phyloP scores from a whole-genome alignment of 2,113 vertebrate species.

The Rhea pennata region DNA sequence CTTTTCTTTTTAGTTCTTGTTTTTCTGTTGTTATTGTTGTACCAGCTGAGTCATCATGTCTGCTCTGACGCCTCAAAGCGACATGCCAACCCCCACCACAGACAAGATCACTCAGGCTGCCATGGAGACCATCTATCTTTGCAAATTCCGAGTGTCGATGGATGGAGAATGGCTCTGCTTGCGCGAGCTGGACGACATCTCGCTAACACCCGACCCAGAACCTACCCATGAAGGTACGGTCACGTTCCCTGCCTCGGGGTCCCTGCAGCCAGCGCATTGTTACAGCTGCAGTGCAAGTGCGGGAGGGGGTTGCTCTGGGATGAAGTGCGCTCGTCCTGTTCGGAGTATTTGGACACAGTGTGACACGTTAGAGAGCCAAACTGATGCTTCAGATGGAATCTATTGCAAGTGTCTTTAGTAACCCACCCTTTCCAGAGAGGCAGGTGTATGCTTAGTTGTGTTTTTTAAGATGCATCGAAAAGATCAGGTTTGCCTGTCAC shows the following conservation, averaged over 20 bases:
- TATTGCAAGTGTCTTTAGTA: neutral
- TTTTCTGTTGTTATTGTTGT: conserved; percentile 75
- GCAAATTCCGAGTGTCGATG: conserved; percentile 99
- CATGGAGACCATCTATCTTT: conserved; percentile 99
- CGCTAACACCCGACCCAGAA: conserved; percentile 97
- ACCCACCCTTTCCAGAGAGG: neutral
- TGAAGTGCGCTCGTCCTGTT: neutral
- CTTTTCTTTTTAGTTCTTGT: conserved; percentile 58
- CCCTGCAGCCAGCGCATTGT: conserved; percentile 19
- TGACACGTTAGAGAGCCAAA: rapidly evolving
- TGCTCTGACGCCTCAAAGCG: conserved; percentile 96
- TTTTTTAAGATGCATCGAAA: neutral
- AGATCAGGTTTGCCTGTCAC: neutral
- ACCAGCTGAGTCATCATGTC: conserved; percentile 99
- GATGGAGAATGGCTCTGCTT: conserved; percentile 99
- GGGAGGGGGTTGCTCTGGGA: neutral
- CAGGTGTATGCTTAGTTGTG: neutral
- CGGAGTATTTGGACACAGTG: neutral
- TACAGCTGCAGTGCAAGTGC: neutral
- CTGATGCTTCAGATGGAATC: rapidly evolving
- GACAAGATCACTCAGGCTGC: conserved; percentile 99
- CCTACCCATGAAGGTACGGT: conserved; percentile 96
- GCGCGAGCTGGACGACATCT: conserved; percentile 98
- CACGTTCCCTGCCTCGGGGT: neutral
- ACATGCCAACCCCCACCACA: conserved; percentile 97